Evolutionary conservation across 2,797 vertebrate species (phyloP).

Genomic region (Gymnocypris eckloni): DNA sequence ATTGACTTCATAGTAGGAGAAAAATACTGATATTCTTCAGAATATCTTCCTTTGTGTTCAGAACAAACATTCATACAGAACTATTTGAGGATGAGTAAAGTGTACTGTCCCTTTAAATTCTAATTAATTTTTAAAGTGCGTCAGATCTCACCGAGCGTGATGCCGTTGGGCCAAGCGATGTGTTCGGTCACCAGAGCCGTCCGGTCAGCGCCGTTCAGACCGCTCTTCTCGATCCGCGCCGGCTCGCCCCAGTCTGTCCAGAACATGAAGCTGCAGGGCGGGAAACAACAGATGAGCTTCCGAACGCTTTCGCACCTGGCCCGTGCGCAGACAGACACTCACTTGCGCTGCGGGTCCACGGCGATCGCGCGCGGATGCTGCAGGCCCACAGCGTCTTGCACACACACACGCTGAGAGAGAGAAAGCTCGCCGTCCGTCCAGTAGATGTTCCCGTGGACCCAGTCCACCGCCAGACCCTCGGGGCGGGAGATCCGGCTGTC

Average conservation of each 20-base stretch:
- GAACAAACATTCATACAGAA: no score
- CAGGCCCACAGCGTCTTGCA: constrained; percentile 81
- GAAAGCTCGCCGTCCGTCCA: constrained; percentile 86
- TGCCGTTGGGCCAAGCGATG: constrained; percentile 89
- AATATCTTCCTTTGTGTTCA: no score
- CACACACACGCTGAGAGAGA: no score
- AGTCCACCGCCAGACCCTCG: constrained; percentile 88
- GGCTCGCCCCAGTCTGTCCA: constrained; percentile 90
- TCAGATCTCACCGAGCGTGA: constrained; percentile 83
- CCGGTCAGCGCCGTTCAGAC: constrained; percentile 84
- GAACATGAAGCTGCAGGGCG: constrained; percentile 86
- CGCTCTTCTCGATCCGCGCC: constrained; percentile 87
- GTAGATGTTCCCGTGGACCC: constrained; percentile 91
- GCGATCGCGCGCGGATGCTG: constrained; percentile 84
- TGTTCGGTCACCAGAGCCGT: constrained; percentile 80
- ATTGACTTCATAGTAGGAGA: no score
- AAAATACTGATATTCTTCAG: no score
- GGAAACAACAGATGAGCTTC: background rate
- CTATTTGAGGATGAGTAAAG: no score
- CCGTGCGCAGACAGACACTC: constrained; percentile 49
- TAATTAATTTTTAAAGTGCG: no score
- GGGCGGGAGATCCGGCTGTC: constrained; percentile 74
- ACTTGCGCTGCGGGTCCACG: constrained; percentile 87
- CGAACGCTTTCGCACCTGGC: background rate
- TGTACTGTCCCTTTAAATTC: no score